These are phyloP conservation scores for Chrysomallon squamiferum DNA, from an alignment of 1,140 invertebrate species.

Conservation along the genomic window DNA sequence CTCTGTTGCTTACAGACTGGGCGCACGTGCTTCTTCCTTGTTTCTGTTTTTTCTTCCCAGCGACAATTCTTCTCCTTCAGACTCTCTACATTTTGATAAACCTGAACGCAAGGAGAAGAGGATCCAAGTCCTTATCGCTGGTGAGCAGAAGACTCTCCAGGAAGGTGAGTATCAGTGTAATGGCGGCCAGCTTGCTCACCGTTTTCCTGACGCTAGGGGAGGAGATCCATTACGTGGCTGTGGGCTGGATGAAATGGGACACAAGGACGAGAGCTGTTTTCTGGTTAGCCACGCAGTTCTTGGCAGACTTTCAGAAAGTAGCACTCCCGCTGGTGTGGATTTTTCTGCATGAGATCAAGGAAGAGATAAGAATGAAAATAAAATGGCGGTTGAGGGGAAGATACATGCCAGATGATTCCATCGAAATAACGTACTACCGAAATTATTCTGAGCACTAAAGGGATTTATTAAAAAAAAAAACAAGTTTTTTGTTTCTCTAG, in stretches of 20 bases:
- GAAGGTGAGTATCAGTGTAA: not conserved
- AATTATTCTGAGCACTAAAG: too few species aligned
- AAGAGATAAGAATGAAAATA: not conserved
- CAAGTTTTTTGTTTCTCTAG: too few species aligned
- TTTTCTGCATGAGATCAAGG: not conserved
- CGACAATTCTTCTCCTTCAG: not conserved
- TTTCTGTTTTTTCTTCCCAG: not conserved
- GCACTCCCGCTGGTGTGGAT: slow-evolving; percentile 1
- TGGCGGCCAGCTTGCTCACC: not conserved
- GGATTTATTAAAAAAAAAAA: too few species aligned
- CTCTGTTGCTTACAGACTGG: not conserved
- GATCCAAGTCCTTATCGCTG: not conserved
- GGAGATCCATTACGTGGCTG: not conserved
- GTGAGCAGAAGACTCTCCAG: not conserved
- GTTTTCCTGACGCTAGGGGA: not conserved
- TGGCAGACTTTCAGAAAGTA: not conserved
- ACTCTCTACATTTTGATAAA: not conserved
- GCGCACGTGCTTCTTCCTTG: not conserved
- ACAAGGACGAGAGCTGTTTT: not conserved
- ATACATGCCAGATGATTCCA: not conserved
- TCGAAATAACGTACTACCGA: slow-evolving; percentile 2
- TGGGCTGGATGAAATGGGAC: not conserved
- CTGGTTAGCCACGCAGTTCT: not conserved
- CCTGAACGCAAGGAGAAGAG: not conserved
- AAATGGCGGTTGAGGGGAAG: not conserved